Evolutionary conservation across 2,113 vertebrate genomes (phyloP).

Genomic region (Ptilonorhynchus violaceus): DNA sequence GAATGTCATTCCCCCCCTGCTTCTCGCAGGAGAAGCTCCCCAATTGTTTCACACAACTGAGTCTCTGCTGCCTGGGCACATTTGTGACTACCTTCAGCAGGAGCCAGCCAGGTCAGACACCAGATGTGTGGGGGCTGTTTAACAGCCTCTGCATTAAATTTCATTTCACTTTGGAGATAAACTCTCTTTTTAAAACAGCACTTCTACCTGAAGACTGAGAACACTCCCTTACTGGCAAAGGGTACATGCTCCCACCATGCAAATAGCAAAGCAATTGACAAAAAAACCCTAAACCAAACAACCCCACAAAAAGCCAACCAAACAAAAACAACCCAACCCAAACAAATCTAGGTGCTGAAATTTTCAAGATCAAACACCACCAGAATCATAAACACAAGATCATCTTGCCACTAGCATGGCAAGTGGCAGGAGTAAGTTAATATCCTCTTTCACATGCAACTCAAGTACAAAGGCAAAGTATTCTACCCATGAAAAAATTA

Average conservation of each 20-base stretch:
- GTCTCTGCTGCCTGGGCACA: not conserved
- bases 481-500: fast-evolving
- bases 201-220: not conserved
- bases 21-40: not conserved
- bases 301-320: too few relatives aligned
- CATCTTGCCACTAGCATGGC: not conserved
- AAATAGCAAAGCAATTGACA: not conserved
- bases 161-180: fast-evolving
- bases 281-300: not conserved
- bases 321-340: not conserved
- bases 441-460: not conserved
- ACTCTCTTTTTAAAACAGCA: not conserved
- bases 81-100: not conserved
- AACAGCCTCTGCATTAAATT: fast-evolving
- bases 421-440: fast-evolving
- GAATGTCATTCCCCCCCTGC: fast-evolving
- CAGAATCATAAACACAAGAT: not conserved
- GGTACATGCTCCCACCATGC: fast-evolving
- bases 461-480: not conserved
- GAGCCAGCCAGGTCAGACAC: not conserved
- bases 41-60: fast-evolving
- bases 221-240: fast-evolving
- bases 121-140: fast-evolving
- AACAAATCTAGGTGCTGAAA: not conserved
- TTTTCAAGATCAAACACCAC: not conserved